Base-by-base conservation (phyloP, 2,113 vertebrate species). In the Morone saxatilis region DNA sequence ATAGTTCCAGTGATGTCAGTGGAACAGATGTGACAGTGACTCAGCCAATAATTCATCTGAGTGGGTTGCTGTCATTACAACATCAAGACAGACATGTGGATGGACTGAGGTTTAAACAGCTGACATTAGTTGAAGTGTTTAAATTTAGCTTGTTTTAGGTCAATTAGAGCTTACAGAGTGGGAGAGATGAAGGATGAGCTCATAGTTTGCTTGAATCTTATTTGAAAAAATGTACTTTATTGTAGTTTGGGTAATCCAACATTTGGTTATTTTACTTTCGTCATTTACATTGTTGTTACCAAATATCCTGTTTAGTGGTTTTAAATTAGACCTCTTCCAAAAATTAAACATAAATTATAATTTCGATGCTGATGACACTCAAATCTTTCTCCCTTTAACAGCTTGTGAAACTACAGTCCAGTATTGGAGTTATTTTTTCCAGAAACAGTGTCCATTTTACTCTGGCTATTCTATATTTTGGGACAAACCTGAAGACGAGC, bases 21-120 rank as follows among this genome's bases (percentile, higher is more conserved):
- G 77, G 77, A 83, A 61, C 50, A 73, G 48, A 72, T 13, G 62
- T 70, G 63, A 78, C 48, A 0, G 16, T 70, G 67, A 85, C 14
- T 80, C 67, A 53, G 57, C 3, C 80, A 38, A 7, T 57, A 19
- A 17, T 19, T 66, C 60, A 40, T 36, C 45, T 68, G 79, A 56
- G 74, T 65, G 81, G 71, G 78, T 61, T 51, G 84, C 81, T 67
- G 59, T 69, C 61, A 71, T 50, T 36, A 43, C 68, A 60, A 0
- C 68, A 43, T 12, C 4, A 9, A 20, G 51, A 60, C 53, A 62
- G 41, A 56, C 25, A 7, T 4, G 25, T 20, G 79, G 66, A 85
- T 2, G 25, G 16, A 50, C 4, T 20, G 5, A 59, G 51, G 6
- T 22, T 10, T 11, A 38, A 61, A 19, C 51, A 59, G 63, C 53